Percentiles rank a stretch among this genome's conserved stretches.
phyloP scores from a whole-genome alignment of 2,797 vertebrate species.

The Nyctalus aviator region DNA sequence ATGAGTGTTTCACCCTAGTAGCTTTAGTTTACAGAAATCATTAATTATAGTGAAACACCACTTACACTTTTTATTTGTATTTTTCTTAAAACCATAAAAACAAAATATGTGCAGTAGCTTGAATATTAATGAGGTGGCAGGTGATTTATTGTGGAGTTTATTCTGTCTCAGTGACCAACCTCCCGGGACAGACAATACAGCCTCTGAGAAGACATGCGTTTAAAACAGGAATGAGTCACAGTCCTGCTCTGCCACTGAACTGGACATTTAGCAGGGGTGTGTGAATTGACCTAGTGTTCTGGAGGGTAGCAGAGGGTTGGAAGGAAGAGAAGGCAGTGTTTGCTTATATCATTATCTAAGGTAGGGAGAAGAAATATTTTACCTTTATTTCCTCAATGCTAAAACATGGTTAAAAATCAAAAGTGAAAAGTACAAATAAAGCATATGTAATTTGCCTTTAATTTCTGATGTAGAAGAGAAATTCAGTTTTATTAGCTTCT shows the following conservation, averaged over 20 bases:
- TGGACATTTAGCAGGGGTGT: constrained; percentile 56
- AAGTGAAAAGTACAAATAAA: constrained; percentile 11
- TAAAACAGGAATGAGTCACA: constrained; percentile 61
- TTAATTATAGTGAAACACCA: constrained; percentile 51
- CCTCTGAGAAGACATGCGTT: constrained; percentile 72
- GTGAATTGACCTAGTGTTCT: constrained; percentile 63
- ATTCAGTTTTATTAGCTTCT: constrained; percentile 38
- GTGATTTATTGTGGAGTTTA: constrained; percentile 39
- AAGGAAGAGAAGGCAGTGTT: background rate
- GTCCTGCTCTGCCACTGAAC: background rate
- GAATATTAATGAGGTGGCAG: constrained; percentile 58
- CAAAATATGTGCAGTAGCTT: constrained; percentile 43
- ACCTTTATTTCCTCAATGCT: background rate
- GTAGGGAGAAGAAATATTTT: background rate
- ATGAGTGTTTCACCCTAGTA: background rate
- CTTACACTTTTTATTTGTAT: constrained; percentile 65
- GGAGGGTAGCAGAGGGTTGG: background rate
- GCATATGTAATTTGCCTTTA: constrained; percentile 36
- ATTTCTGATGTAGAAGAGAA: constrained; percentile 58
- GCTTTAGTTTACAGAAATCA: constrained; percentile 64
- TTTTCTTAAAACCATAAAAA: constrained; percentile 53
- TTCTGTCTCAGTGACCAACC: constrained; percentile 51
- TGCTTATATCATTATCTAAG: background rate
- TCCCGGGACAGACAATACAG: constrained; percentile 63
- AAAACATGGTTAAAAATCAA: constrained; percentile 52